These are phyloP conservation scores for Corydoras maculifer DNA, from an alignment of 2,113 vertebrate species.

Conservation along the genomic window DNA sequence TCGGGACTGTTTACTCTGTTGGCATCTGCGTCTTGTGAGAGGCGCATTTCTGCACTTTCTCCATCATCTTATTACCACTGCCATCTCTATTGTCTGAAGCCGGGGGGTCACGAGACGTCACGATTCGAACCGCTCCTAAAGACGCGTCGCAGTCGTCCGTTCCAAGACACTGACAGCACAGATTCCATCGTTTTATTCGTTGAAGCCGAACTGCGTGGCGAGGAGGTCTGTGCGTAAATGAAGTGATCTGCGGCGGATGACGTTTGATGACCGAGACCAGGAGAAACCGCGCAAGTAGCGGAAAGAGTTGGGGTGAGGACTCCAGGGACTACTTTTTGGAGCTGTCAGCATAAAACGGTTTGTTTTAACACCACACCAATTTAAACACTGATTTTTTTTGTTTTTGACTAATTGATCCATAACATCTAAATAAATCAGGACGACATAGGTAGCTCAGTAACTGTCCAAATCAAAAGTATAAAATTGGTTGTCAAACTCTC, in stretches of 20 bases:
- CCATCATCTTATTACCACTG: conserved; percentile 49
- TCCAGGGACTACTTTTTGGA: conserved; percentile 22
- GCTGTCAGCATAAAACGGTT: conserved; percentile 33
- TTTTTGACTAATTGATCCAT: too few species aligned
- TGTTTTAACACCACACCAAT: conserved; percentile 9
- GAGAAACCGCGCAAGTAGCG: conserved; percentile 43
- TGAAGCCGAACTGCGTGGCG: neutral
- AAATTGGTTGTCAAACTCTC: neutral
- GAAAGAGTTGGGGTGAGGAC: conserved; percentile 44
- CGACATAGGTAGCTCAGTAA: too few species aligned
- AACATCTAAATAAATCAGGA: too few species aligned
- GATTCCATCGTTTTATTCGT: neutral
- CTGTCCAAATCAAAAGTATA: too few species aligned
- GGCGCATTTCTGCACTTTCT: conserved; percentile 55
- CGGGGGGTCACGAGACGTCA: conserved; percentile 40
- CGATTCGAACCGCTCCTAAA: conserved; percentile 20
- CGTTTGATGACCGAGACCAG: conserved; percentile 37
- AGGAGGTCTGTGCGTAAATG: conserved; percentile 12
- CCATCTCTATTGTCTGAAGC: conserved; percentile 74
- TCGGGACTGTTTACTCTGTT: conserved; percentile 39
- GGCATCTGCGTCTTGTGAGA: conserved; percentile 42
- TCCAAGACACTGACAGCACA: neutral
- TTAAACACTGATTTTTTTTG: too few species aligned
- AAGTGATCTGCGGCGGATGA: conserved; percentile 47
- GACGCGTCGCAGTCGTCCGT: neutral